phyloP scores from a whole-genome alignment of 2,888 invertebrate genomes.

The Harpalus rufipes region DNA sequence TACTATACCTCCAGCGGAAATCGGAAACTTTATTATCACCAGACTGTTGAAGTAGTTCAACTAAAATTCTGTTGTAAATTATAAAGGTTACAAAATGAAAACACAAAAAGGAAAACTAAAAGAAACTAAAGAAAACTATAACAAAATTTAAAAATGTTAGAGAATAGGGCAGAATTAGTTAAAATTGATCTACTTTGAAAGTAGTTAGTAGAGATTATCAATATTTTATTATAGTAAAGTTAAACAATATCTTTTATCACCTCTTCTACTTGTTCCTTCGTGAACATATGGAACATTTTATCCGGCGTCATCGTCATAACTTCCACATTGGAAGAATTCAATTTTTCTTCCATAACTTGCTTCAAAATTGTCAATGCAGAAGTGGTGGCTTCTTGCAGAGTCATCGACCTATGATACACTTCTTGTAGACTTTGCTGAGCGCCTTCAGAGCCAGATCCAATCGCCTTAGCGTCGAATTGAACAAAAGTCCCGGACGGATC shows the following conservation, averaged over 20 bases:
- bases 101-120: constrained; percentile 6
- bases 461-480: constrained; percentile 98
- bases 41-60: background rate
- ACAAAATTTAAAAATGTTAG: background rate
- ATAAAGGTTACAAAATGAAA: constrained; percentile 8
- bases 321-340: constrained; percentile 98
- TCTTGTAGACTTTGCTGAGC: constrained; percentile 96
- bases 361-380: constrained; percentile 95
- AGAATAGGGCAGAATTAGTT: constrained; percentile 6
- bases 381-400: constrained; percentile 94
- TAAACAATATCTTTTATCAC: constrained; percentile 89
- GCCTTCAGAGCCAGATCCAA: constrained; percentile 99
- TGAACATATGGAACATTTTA: constrained; percentile 92
- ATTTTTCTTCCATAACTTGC: constrained; percentile 99
- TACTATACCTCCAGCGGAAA: constrained; percentile 42
- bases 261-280: constrained; percentile 93
- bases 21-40: background rate
- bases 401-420: constrained; percentile 91
- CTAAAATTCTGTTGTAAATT: background rate
- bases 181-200: constrained; percentile 8
- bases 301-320: constrained; percentile 95
- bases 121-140: constrained; percentile 1
- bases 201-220: constrained; percentile 29
- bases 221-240: constrained; percentile 69
- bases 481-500: constrained; percentile 99